phyloP scores from a whole-genome alignment of 92 coral and sea anemone species.

The Pocillopora grandis region DNA sequence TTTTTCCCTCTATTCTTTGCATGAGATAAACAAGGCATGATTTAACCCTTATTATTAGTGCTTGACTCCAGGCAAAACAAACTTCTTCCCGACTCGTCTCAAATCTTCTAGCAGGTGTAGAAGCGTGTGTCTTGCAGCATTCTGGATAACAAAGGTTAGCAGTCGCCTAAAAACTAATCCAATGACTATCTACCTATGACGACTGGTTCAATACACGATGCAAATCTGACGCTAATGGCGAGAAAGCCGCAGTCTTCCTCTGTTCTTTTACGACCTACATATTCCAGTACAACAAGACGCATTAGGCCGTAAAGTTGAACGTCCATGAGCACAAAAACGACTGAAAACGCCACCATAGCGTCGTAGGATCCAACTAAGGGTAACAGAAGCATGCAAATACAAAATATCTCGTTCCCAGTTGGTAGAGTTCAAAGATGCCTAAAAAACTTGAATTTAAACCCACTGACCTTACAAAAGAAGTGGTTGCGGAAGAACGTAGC shows the following conservation, averaged over 20 bases:
- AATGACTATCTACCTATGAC: slow-evolving; percentile 21
- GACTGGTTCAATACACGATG: slow-evolving; percentile 25
- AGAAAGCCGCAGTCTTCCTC: slow-evolving; percentile 39
- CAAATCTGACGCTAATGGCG: slow-evolving; percentile 4
- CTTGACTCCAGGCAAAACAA: no score
- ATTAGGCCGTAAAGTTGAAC: slow-evolving; percentile 22
- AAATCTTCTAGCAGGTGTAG: no score
- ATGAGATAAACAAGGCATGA: no score
- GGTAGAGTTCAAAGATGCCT: slow-evolving; percentile 28
- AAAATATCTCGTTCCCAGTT: slow-evolving; percentile 14
- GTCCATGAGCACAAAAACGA: slow-evolving; percentile 17
- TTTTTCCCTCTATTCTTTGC: no score
- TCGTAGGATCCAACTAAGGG: slow-evolving; percentile 31
- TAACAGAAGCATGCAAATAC: slow-evolving; percentile 19
- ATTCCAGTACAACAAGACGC: slow-evolving; percentile 31
- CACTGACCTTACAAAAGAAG: slow-evolving; percentile 11
- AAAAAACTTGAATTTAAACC: neutral
- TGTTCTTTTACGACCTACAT: slow-evolving; percentile 33
- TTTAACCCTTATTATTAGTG: no score
- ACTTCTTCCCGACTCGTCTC: no score
- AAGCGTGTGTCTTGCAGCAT: no score
- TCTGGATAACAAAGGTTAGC: no score
- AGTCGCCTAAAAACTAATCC: no score
- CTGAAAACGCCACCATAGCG: slow-evolving; percentile 16
- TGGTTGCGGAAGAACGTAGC: slow-evolving; percentile 19